phyloP scores from a whole-genome alignment of 1,140 invertebrate genomes.

The Acromyrmex heyeri region DNA sequence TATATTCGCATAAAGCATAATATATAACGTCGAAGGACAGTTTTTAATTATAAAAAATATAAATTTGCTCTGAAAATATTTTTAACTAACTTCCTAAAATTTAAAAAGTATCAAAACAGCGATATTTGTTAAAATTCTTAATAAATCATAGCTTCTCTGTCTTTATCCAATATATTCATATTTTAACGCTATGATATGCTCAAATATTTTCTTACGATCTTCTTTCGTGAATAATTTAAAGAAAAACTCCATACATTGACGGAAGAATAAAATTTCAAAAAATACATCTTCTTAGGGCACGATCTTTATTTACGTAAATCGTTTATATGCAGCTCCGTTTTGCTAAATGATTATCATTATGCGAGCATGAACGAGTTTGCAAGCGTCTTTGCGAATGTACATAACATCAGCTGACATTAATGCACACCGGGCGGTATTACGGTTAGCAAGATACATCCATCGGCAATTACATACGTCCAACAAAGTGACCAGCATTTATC shows the following conservation, averaged over 20 bases:
- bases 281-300: background rate
- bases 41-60: background rate
- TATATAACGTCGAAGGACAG: background rate
- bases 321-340: constrained; percentile 11
- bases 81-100: background rate
- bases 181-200: background rate
- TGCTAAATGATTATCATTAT: constrained; percentile 29
- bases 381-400: constrained; percentile 20
- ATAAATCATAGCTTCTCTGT: background rate
- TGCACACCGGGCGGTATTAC: constrained; percentile 29
- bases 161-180: background rate
- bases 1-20: background rate
- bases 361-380: constrained; percentile 7
- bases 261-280: background rate
- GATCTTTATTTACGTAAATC: background rate
- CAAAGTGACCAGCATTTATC: constrained; percentile 62
- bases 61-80: background rate
- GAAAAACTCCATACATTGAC: background rate
- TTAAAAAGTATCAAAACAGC: background rate
- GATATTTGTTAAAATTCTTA: background rate
- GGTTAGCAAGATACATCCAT: constrained; percentile 54
- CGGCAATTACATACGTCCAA: constrained; percentile 51
- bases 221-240: background rate
- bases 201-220: background rate
- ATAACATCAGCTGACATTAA: constrained; percentile 39